Conservation (phyloP, 2,888 invertebrate species). For the Leucoma salicis region DNA sequence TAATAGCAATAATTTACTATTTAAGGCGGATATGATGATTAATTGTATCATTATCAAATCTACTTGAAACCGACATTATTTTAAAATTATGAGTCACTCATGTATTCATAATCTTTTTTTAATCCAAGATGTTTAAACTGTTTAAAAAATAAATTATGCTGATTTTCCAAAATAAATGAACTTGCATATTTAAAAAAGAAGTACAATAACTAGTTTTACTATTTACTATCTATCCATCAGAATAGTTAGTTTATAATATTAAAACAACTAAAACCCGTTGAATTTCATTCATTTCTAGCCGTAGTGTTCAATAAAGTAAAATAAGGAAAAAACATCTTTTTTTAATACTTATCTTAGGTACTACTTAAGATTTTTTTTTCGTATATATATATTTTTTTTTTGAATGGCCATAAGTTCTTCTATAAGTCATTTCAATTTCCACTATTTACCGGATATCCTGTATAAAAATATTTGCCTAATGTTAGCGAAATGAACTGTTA, state of each 20-base stretch:
- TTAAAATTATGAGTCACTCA: background rate
- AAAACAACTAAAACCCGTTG: background rate
- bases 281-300: no score
- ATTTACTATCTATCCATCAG: background rate
- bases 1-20: no score
- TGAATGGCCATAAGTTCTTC: background rate
- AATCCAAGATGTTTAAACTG: no score
- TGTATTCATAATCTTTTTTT: background rate
- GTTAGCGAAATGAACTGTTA: no score
- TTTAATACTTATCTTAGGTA: background rate
- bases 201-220: background rate
- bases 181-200: background rate
- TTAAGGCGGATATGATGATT: no score
- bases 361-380: background rate
- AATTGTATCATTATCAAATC: no score
- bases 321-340: background rate
- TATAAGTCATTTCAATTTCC: background rate
- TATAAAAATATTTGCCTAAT: no score
- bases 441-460: no score
- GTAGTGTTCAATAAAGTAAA: no score
- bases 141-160: no score
- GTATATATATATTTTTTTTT: background rate
- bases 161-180: background rate
- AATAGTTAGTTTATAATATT: background rate
- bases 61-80: background rate